These are phyloP conservation scores for Tridacna gigas DNA, from an alignment of 2,888 invertebrate species.

Conservation along the genomic window DNA sequence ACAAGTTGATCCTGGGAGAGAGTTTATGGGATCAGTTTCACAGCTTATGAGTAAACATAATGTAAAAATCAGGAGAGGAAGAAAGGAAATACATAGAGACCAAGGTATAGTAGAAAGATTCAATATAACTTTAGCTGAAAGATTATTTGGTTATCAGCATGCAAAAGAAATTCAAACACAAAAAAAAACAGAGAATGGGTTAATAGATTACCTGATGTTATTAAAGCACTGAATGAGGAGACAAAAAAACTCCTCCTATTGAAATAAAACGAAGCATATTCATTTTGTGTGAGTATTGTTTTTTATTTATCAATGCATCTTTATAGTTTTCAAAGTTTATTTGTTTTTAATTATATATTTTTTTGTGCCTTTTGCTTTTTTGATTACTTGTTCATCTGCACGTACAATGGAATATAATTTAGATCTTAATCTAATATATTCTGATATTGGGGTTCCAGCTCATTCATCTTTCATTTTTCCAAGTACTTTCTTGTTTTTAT, in stretches of 20 bases:
- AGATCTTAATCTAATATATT: conserved; percentile 53
- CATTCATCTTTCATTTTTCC: conserved; percentile 56
- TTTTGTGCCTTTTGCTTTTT: conserved; percentile 48
- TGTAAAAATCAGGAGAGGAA: conserved; percentile 42
- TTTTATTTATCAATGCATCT: conserved; percentile 54
- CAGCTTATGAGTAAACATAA: conserved; percentile 50
- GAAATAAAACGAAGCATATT: conserved; percentile 52
- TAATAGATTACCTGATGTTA: conserved; percentile 46
- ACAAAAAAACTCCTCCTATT: conserved; percentile 43
- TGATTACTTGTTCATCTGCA: conserved; percentile 38
- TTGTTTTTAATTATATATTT: conserved; percentile 28
- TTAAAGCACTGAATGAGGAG: conserved; percentile 45
- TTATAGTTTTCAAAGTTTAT: conserved; percentile 47
- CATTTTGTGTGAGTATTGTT: conserved; percentile 55
- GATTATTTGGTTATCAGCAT: conserved; percentile 57
- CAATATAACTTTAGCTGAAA: conserved; percentile 55
- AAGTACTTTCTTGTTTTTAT: conserved; percentile 50
- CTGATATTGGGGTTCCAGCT: conserved; percentile 38
- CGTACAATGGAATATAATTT: conserved; percentile 50
- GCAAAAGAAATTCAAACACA: conserved; percentile 39
- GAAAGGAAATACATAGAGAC: conserved; percentile 46
- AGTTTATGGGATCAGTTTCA: conserved; percentile 54
- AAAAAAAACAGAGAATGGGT: conserved; percentile 57
- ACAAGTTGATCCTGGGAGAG: conserved; percentile 60
- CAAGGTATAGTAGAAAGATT: conserved; percentile 56